These are phyloP conservation scores for Falco rusticolus DNA, from an alignment of 2,797 vertebrate genomes.

Conservation along the genomic window DNA sequence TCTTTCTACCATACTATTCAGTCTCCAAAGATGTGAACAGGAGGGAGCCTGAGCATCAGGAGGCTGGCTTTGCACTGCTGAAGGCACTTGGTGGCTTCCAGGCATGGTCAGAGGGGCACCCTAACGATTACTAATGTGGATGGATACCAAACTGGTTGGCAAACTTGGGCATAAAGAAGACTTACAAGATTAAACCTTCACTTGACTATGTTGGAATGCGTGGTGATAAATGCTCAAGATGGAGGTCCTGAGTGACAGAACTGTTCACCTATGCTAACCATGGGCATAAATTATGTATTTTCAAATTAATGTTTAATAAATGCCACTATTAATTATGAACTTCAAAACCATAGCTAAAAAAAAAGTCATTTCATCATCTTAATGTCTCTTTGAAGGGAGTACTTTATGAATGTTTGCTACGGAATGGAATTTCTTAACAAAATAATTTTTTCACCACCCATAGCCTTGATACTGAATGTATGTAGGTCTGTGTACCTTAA, in stretches of 20 bases:
- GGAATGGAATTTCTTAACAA: not conserved
- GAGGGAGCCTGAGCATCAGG: fast-evolving
- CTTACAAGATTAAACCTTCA: not conserved
- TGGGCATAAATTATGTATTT: not conserved
- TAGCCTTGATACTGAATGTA: not conserved
- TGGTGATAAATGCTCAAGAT: not conserved
- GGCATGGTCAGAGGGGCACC: not conserved
- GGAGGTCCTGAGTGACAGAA: not conserved
- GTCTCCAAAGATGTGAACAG: not conserved
- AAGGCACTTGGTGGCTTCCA: not conserved
- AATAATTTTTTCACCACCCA: not conserved
- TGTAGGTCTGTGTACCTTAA: not conserved
- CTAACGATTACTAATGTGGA: not conserved
- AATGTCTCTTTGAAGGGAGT: not conserved
- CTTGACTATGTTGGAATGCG: not conserved
- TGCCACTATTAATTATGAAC: constrained; percentile 25
- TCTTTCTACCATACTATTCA: not conserved
- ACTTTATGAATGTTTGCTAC: not conserved
- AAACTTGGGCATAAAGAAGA: not conserved
- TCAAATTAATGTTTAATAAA: constrained; percentile 44
- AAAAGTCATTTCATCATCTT: not conserved
- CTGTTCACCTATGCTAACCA: not conserved
- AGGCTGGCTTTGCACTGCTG: not conserved
- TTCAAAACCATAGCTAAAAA: not conserved
- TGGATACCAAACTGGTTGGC: not conserved